A percentile compares a stretch with the other conserved stretches of the same genome.
phyloP scores from a whole-genome alignment of 2,888 invertebrate genomes.

The Tridacna gigas region DNA sequence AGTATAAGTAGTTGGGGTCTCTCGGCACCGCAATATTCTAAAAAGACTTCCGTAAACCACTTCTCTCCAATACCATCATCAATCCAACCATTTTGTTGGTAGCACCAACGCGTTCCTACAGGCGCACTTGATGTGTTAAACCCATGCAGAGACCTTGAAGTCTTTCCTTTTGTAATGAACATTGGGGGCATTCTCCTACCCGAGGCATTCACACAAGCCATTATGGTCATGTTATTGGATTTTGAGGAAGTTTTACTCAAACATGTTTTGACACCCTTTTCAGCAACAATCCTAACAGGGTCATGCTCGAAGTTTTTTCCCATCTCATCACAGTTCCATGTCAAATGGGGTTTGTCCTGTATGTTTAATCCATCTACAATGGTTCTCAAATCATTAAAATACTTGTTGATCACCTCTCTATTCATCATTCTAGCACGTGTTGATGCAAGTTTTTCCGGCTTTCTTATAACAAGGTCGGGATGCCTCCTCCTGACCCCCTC shows the following conservation, averaged over 20 bases:
- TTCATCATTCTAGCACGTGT: constrained; percentile 46
- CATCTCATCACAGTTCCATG: constrained; percentile 42
- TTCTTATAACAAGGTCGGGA: constrained; percentile 44
- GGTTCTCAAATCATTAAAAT: constrained; percentile 21
- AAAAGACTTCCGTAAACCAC: background rate
- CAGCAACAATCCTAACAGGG: constrained; percentile 21
- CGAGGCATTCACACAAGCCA: constrained; percentile 40
- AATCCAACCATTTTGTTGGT: background rate
- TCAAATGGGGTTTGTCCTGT: background rate
- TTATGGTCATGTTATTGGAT: constrained; percentile 35
- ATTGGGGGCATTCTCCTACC: constrained; percentile 50
- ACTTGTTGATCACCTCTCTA: constrained; percentile 26
- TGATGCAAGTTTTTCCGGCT: constrained; percentile 41
- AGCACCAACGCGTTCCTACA: background rate
- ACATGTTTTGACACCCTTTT: constrained; percentile 18
- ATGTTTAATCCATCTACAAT: constrained; percentile 5
- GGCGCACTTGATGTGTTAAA: background rate
- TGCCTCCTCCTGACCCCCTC: constrained; percentile 43
- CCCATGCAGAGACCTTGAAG: background rate
- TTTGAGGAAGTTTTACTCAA: constrained; percentile 34
- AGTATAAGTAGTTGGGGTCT: constrained; percentile 23
- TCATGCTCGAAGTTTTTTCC: constrained; percentile 33
- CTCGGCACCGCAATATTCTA: constrained; percentile 13
- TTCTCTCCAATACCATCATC: background rate
- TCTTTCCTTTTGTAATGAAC: constrained; percentile 56